Base-by-base conservation (phyloP, 2,888 invertebrate species). In the Eustalomyia histrio region DNA sequence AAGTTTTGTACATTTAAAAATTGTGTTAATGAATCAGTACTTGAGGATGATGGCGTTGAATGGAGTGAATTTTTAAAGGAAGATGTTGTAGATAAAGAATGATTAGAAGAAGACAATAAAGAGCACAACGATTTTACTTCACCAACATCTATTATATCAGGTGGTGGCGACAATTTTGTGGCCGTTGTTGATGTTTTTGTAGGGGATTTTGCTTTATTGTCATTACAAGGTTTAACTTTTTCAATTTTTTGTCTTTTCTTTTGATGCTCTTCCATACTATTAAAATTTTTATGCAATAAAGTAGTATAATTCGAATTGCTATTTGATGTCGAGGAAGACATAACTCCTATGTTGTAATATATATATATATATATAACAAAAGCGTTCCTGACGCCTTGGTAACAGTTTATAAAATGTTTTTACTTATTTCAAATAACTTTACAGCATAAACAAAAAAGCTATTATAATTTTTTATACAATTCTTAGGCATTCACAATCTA, bases 221-320 rank as follows among this genome's bases (percentile, higher is more conserved):
- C 68, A 67, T 63, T 83, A 39, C n/a, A 14, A 7, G 76, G 52
- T 83, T 84, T 84, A 16, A 83, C 74, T 83, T 85, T 88, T 78
- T 94, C 94, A 85, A 95, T 94, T 87, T 95, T 93, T 89, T 95
- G 94, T 89, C 96, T 94, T 92, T 96, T 96, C 89, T 95, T 96
- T 86, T 95, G 94, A 84, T 96, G 96, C 91, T 96, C 96, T 91
- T 95, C 95, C 85, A 94, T 94, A 88, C 84, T 67, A 18, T 71
- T 79, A 93, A 94, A 85, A 95, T 95, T 85, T 76, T 83, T 84
- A 82, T 82, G 52, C 0, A 29, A 6, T 29, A 57, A 65, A 55
- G 18, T 68, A n/a, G 35, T 71, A 16, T 39, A 64, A 17, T 9
- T 73, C 1, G 47, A 57, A 5, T 52, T 74, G 47, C 47, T 58